phyloP scores from a whole-genome alignment of 2,888 invertebrate genomes.

The Beris chalybata region DNA sequence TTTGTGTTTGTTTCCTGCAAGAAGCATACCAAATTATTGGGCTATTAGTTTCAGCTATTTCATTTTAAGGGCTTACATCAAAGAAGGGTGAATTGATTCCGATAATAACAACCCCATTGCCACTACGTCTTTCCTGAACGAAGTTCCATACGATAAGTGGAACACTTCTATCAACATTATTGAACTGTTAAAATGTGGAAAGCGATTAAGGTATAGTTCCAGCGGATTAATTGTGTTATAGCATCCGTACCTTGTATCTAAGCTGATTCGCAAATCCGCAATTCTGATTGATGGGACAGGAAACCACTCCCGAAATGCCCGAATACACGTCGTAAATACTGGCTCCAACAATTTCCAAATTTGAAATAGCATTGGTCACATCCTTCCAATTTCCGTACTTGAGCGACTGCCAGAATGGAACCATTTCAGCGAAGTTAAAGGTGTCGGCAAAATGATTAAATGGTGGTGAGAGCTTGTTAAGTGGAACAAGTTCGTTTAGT shows the following conservation, averaged over 20 bases:
- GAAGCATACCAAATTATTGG: not conserved
- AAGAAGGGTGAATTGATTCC: constrained; percentile 29
- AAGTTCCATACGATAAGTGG: constrained; percentile 25
- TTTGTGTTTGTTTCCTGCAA: not conserved
- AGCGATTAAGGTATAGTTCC: too few relatives aligned
- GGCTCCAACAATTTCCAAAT: not conserved
- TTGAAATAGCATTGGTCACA: constrained; percentile 4
- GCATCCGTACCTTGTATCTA: not conserved
- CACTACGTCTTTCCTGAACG: not conserved
- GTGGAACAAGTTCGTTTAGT: not conserved
- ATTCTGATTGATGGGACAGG: not conserved
- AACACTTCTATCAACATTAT: not conserved
- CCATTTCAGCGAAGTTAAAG: not conserved
- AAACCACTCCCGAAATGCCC: constrained; percentile 12
- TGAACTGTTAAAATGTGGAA: not conserved
- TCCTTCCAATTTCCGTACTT: constrained; percentile 16
- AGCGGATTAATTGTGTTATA: not conserved
- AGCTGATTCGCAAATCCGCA: constrained; percentile 1
- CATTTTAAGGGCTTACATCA: not conserved
- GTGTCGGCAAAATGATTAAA: not conserved
- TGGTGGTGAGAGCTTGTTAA: not conserved
- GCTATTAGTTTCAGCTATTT: too few relatives aligned
- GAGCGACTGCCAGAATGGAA: constrained; percentile 7
- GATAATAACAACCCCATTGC: constrained; percentile 14
- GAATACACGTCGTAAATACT: constrained; percentile 14